phyloP scores from a whole-genome alignment of 2,888 invertebrate species.

The Pinctada fucata region DNA sequence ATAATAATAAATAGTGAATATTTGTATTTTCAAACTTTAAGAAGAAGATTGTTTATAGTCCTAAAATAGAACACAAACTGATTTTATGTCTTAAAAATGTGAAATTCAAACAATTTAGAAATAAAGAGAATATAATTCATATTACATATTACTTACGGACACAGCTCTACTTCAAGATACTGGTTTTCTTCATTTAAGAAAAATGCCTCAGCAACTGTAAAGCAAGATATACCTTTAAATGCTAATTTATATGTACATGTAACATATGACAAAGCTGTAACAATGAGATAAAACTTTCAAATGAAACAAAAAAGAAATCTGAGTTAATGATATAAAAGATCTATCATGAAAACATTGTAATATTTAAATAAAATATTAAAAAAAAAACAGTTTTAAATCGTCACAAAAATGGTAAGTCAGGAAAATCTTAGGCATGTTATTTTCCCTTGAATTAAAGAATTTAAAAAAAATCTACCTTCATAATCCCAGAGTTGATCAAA shows the following conservation, averaged over 20 bases:
- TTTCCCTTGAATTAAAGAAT: not conserved
- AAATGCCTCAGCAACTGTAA: slow-evolving; percentile 79
- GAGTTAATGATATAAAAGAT: not conserved
- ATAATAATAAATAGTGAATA: no score
- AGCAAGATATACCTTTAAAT: no score
- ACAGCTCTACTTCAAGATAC: slow-evolving; percentile 79
- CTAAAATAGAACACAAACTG: no score
- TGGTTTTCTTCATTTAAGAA: slow-evolving; percentile 78
- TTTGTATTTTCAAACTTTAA: no score
- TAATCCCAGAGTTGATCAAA: slow-evolving; percentile 77
- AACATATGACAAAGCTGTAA: no score
- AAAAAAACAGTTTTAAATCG: no score
- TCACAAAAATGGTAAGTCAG: no score
- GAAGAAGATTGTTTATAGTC: no score
- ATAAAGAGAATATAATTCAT: not conserved
- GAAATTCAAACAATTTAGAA: not conserved
- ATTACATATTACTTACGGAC: slow-evolving; percentile 77
- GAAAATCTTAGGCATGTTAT: no score
- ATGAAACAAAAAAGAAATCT: not conserved
- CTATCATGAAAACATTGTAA: no score
- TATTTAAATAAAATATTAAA: no score
- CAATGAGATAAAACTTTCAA: not conserved
- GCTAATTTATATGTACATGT: no score
- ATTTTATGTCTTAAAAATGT: not conserved
- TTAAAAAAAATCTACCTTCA: slow-evolving; percentile 70